Conservation (phyloP, 2,113 vertebrate species). For the Cichladusa arquata region DNA sequence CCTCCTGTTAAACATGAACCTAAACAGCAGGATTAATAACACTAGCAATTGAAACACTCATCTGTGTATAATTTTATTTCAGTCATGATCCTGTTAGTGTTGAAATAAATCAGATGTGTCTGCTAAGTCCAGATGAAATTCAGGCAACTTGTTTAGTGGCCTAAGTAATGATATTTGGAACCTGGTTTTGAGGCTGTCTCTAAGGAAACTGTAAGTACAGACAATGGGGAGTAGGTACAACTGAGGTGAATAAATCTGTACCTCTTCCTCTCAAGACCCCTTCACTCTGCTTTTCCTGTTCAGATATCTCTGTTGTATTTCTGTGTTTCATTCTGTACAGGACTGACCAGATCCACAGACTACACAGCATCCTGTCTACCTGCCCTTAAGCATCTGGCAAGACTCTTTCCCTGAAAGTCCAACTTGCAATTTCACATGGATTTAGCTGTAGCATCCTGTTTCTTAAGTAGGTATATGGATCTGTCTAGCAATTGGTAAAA, state of each 20-base stretch:
- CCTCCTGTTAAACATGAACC: constrained; percentile 36
- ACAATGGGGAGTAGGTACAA: not conserved
- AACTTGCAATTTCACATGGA: not conserved
- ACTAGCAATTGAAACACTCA: not conserved
- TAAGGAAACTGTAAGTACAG: not conserved
- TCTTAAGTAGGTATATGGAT: not conserved
- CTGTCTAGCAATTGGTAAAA: not conserved
- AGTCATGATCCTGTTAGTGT: not conserved
- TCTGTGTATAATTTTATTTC: constrained; percentile 20
- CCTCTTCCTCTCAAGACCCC: not conserved
- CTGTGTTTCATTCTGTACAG: not conserved
- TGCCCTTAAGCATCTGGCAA: not conserved
- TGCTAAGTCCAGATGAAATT: not conserved
- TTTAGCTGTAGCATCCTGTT: not conserved
- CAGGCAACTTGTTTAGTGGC: not conserved
- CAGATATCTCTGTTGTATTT: not conserved
- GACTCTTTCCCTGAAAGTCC: not conserved
- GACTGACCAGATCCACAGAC: not conserved
- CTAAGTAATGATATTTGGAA: not conserved
- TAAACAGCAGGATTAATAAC: constrained; percentile 38
- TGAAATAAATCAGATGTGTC: not conserved
- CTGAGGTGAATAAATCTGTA: not conserved
- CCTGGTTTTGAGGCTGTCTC: not conserved
- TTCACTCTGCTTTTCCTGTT: not conserved
- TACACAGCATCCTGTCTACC: not conserved